Evolutionary conservation across 2,797 vertebrate genomes (phyloP), one percentile per base, ranked within the genome.

Genomic region (Sebastiscus albofasciatus): DNA sequence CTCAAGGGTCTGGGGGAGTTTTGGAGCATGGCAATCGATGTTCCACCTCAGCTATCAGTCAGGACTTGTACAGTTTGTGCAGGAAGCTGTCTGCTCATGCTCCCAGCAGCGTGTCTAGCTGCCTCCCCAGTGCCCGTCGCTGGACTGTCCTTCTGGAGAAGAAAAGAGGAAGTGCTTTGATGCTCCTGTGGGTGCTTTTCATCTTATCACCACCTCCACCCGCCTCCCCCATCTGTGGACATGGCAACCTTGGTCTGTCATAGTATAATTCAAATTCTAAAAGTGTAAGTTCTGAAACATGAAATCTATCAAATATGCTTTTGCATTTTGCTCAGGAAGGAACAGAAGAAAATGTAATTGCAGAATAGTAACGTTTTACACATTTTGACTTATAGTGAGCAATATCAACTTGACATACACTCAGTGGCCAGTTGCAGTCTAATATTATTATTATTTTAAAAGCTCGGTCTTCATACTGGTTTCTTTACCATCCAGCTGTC

Each of bases 141-240:
- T 22, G 34, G 16, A 78, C 54, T 22, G 46, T 74, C 73, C 52
- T 67, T 31, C 68, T 56, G 70, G 27, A 78, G 34, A 70, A 64
- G 42, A 80, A 74, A 71, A 22, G 27, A 83, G 79, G 64, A 84
- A 87, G 75, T 29, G 26, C 87, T 89, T 87, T 89, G 89, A 90
- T 77, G 82, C 46, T 73, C 78, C 70, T 80, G 34, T 61, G 76
- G 69, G 46, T 42, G 60, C 52, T 85, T 55, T 87, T 71, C 59
- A 85, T 66, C 58, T 66, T 74, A 80, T 75, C 71, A 33, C 69
- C 54, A 42, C 70, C 24, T n/a, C 59, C 24, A 13, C 33, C n/a
- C 12, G n/a, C 33, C 16, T 42, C 8, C 7, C 75, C 33, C 27
- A 33, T 61, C 74, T 72, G 33, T 55, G 18, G 67, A 65, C 55